Evolutionary conservation across 2,113 vertebrate genomes (phyloP).

Genomic region (Hippopotamus amphibius): DNA sequence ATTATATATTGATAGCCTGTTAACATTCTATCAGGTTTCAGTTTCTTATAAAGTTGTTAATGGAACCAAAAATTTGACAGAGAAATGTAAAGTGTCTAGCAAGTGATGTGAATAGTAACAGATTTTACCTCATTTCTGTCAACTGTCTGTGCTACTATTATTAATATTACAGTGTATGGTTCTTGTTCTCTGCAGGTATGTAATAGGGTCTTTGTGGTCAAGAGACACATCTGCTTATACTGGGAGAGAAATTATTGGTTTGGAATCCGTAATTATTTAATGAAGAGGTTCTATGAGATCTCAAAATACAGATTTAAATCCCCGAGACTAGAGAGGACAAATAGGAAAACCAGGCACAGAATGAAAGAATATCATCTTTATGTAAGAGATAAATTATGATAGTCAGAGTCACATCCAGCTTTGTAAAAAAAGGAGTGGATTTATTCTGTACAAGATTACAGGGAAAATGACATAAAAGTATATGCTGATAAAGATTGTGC

Average conservation of each 20-base stretch:
- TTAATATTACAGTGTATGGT: not conserved
- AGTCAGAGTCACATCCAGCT: constrained; percentile 60
- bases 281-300: constrained; percentile 65
- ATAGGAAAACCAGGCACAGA: constrained; percentile 16
- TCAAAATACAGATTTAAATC: constrained; percentile 73
- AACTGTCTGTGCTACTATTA: not conserved
- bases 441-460: constrained; percentile 63
- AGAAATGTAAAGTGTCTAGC: not conserved
- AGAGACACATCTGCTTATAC: not conserved
- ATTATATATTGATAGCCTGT: constrained; percentile 42
- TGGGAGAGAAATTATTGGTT: constrained; percentile 3
- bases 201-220: not conserved
- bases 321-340: constrained; percentile 52
- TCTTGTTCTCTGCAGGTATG: not conserved
- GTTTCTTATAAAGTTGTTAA: constrained; percentile 38
- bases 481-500: constrained; percentile 70
- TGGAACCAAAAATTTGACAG: not conserved
- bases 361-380: constrained; percentile 59
- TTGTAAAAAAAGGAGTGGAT: constrained; percentile 59
- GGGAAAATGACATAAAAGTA: constrained; percentile 41
- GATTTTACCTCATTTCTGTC: constrained; percentile 1
- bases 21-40: constrained; percentile 48
- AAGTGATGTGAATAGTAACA: constrained; percentile 23
- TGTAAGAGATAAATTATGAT: constrained; percentile 33
- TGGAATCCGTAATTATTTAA: constrained; percentile 66